A percentile compares a stretch with the other conserved stretches of the same genome.
Conservation (phyloP, 1,140 invertebrate species). For the Akabosia matsudoensis region DNA sequence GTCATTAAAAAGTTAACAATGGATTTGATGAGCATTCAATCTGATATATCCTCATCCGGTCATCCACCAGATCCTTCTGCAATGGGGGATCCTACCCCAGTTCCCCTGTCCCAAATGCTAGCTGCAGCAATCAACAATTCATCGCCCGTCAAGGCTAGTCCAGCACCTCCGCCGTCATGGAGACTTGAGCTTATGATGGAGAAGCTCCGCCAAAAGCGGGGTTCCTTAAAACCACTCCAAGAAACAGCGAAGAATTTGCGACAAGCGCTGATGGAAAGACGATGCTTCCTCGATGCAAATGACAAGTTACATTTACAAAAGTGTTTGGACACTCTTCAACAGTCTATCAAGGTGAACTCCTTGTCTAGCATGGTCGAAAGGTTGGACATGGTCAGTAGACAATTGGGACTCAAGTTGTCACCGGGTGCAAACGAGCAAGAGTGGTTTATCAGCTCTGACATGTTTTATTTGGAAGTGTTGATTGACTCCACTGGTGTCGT, state of each 20-base stretch:
- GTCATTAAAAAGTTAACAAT: too few relatives aligned
- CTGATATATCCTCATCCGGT: neutral
- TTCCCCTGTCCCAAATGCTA: neutral
- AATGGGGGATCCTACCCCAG: neutral
- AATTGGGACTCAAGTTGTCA: conserved; percentile 69
- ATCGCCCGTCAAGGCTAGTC: neutral
- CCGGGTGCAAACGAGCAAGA: conserved; percentile 67
- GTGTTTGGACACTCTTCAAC: conserved; percentile 86
- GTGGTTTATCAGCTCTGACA: conserved; percentile 89
- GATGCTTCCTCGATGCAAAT: conserved; percentile 72
- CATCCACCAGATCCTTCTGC: neutral
- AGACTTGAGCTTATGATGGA: conserved; percentile 79
- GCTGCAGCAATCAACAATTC: neutral
- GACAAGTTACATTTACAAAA: conserved; percentile 81
- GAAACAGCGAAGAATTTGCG: conserved; percentile 81
- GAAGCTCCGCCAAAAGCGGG: conserved; percentile 72
- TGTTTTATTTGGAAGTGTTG: conserved; percentile 92
- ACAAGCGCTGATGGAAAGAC: conserved; percentile 78
- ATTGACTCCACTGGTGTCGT: conserved; percentile 76
- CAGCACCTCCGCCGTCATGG: conserved; percentile 47
- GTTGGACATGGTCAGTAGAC: conserved; percentile 69
- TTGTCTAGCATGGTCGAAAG: conserved; percentile 87
- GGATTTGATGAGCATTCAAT: neutral
- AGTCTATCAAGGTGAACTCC: conserved; percentile 88
- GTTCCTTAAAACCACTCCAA: conserved; percentile 70